Evolutionary conservation across 2,888 invertebrate genomes (phyloP).

Genomic region (Anagyrus pseudococci): DNA sequence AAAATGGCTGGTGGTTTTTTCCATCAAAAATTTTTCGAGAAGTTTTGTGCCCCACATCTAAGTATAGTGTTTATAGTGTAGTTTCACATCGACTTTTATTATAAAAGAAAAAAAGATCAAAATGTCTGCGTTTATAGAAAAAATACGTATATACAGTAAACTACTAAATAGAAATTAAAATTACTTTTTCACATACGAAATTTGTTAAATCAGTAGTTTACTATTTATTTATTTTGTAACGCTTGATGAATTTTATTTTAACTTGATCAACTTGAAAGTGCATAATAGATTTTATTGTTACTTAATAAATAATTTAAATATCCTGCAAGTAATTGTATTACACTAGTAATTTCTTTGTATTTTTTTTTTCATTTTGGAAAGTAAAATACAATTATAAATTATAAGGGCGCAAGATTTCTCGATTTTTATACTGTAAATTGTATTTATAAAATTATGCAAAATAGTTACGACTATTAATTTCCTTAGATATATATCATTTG

Average conservation of each 20-base stretch:
- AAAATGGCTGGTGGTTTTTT: conserved; percentile 54
- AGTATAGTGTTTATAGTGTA: too few relatives aligned
- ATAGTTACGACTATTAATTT: neutral
- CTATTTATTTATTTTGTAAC: too few relatives aligned
- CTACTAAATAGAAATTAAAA: too few relatives aligned
- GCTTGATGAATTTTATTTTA: neutral
- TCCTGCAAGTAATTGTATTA: neutral
- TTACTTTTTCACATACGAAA: too few relatives aligned
- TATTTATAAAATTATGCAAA: conserved; percentile 2
- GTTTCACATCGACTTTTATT: too few relatives aligned
- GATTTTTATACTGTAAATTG: conserved; percentile 27
- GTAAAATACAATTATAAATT: neutral
- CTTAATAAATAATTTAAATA: conserved; percentile 1
- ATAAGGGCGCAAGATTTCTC: conserved; percentile 17
- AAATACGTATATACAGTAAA: too few relatives aligned
- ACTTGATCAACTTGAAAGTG: neutral
- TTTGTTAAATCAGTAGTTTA: neutral
- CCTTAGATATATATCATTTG: too few relatives aligned
- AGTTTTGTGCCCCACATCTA: neutral
- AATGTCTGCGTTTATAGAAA: too few relatives aligned
- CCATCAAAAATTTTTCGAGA: conserved; percentile 7
- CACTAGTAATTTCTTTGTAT: too few relatives aligned
- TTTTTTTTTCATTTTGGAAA: too few relatives aligned
- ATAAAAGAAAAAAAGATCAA: too few relatives aligned
- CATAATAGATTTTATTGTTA: neutral